Evolutionary conservation across 1,140 invertebrate genomes (phyloP), one percentile per base, ranked within the genome.

Genomic region (Helicoverpa zea): DNA sequence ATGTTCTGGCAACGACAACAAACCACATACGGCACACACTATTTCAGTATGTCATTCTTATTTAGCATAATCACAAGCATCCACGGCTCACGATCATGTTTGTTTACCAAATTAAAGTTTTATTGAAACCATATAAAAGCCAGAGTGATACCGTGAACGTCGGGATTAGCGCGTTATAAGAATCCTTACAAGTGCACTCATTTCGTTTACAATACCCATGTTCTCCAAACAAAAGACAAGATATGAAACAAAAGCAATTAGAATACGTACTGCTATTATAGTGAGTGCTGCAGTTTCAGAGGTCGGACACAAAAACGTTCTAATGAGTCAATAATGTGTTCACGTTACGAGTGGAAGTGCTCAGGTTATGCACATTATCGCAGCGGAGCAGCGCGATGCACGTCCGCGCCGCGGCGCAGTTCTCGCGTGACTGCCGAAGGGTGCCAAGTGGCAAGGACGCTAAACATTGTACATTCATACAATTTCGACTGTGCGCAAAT

Each of bases 351-450:
- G 43, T 68, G 52, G 49, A 52, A 30, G 23, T 72, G 68, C 52
- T 54, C 43, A 52, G 30, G 43, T 49, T 72, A 23, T 52, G 18
- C 68, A 70, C 49, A 72, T 30, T 72, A 30, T 30, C 68, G 68
- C 52, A 23, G 56, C 23, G 23, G 35, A 63, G 29, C 59, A 52
- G 49, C 23, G 23, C 47, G 18, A 29, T 72, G 68, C 68, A 77
- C 75, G 49, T 54, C 61, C 58, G 75, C 51, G 29, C 75, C 30
- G 23, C 47, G 52, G 61, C 75, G 61, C 14, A n/a, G 58, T n/a
- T 77, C 49, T 51, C 75, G 75, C 75, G 75, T 77, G 75, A 77
- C 75, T 77, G 75, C 16, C 73, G 16, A 77, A 64, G 18, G 49
- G 13, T 66, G 59, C 59, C 75, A 77, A 66, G 47, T 30, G 59